phyloP scores from a whole-genome alignment of 1,140 invertebrate genomes.

The Atta colombica region DNA sequence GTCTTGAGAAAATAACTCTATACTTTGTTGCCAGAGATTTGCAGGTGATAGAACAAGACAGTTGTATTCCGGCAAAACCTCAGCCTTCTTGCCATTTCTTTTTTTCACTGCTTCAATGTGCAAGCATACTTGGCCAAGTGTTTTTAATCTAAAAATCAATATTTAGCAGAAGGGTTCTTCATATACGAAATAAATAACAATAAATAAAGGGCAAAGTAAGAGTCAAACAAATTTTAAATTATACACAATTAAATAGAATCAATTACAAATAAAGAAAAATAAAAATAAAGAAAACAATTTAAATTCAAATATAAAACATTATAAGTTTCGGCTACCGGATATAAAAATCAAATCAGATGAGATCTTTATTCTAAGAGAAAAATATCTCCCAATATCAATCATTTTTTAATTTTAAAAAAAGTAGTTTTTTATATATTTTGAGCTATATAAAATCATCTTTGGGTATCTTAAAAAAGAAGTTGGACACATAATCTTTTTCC shows the following conservation, averaged over 20 bases:
- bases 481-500: background rate
- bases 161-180: no score
- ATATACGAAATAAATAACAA: no score
- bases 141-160: slow-evolving; percentile 87
- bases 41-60: slow-evolving; percentile 97
- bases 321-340: slow-evolving; percentile 58
- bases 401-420: background rate
- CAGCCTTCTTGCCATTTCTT: slow-evolving; percentile 86
- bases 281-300: no score
- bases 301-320: no score
- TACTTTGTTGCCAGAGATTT: slow-evolving; percentile 96
- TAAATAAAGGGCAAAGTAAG: no score
- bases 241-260: no score
- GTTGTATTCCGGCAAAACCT: slow-evolving; percentile 94
- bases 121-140: slow-evolving; percentile 93
- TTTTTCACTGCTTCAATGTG: slow-evolving; percentile 94
- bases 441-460: background rate
- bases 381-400: background rate
- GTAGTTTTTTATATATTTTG: background rate
- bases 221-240: no score
- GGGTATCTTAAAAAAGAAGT: background rate
- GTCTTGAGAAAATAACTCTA: slow-evolving; percentile 92
- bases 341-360: slow-evolving; percentile 79
- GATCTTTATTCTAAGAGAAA: background rate
- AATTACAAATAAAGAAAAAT: no score